Conservation (phyloP, 2,888 invertebrate species). For the Linyphia triangularis region DNA sequence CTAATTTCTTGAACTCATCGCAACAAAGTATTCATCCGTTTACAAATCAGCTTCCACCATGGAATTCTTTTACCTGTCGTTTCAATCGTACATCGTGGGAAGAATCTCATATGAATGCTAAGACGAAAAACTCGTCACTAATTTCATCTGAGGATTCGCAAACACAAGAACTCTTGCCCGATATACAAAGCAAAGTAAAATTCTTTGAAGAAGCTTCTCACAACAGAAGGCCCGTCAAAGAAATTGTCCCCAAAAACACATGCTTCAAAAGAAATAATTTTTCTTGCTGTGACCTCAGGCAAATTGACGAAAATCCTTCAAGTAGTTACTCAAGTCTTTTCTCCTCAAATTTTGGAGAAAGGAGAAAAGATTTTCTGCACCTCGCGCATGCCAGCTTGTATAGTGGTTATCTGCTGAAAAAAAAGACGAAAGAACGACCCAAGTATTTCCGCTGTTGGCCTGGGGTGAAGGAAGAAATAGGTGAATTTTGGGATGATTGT, state of each 20-base stretch:
- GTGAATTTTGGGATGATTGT: too few species aligned
- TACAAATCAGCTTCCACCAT: neutral
- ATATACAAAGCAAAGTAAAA: constrained; percentile 44
- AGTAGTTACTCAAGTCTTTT: constrained; percentile 27
- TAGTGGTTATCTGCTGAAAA: too few species aligned
- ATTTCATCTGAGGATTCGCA: neutral
- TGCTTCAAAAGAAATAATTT: constrained; percentile 15
- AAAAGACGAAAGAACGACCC: too few species aligned
- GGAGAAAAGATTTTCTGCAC: too few species aligned
- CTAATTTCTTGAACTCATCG: neutral
- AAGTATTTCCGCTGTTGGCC: too few species aligned
- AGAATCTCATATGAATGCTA: neutral
- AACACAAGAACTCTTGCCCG: neutral
- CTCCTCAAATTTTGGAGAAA: constrained; percentile 49
- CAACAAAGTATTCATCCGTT: neutral
- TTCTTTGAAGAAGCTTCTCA: constrained; percentile 52
- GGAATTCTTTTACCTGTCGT: neutral
- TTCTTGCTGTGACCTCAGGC: constrained; percentile 60
- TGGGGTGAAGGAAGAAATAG: too few species aligned
- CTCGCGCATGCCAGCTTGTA: too few species aligned
- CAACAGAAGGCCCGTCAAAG: neutral
- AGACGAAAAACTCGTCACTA: neutral
- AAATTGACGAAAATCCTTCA: constrained; percentile 2
- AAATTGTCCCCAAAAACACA: neutral
- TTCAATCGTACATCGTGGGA: neutral